Conservation (phyloP, 2,888 invertebrate genomes). For the Acrocera orbiculus region DNA sequence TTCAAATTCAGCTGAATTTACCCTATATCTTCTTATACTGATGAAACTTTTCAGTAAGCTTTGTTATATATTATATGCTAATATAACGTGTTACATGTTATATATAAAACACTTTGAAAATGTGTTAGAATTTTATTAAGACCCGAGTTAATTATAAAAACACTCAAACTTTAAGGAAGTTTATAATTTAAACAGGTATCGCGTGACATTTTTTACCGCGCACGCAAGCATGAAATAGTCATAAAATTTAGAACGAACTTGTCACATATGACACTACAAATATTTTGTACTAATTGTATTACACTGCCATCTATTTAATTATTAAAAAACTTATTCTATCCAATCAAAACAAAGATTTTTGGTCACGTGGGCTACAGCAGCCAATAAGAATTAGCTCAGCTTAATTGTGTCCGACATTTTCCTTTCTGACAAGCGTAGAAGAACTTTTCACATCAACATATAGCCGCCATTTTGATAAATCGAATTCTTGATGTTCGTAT, state of each 20-base stretch:
- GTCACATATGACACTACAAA: not conserved
- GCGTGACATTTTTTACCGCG: not conserved
- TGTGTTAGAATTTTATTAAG: too few species aligned
- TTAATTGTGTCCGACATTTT: conserved; percentile 41
- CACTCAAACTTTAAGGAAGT: too few species aligned
- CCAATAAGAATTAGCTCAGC: conserved; percentile 33
- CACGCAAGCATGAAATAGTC: not conserved
- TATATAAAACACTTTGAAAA: too few species aligned
- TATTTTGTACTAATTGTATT: not conserved
- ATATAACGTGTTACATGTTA: too few species aligned
- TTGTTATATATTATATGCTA: too few species aligned
- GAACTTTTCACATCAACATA: conserved; percentile 64
- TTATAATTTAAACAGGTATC: not conserved
- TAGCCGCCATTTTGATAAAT: conserved; percentile 88
- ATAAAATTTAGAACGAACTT: not conserved
- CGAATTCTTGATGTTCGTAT: conserved; percentile 39
- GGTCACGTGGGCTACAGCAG: conserved; percentile 15
- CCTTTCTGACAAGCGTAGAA: conserved; percentile 78
- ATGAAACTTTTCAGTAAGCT: too few species aligned
- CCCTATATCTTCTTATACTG: too few species aligned
- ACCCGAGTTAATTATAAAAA: too few species aligned
- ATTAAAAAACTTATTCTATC: not conserved
- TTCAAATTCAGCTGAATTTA: too few species aligned
- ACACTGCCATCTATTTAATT: conserved; percentile 1
- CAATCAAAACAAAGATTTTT: conserved; percentile 4